Evolutionary conservation across 2,797 vertebrate genomes (phyloP).

Genomic region (Chaetophractus vellerosus): DNA sequence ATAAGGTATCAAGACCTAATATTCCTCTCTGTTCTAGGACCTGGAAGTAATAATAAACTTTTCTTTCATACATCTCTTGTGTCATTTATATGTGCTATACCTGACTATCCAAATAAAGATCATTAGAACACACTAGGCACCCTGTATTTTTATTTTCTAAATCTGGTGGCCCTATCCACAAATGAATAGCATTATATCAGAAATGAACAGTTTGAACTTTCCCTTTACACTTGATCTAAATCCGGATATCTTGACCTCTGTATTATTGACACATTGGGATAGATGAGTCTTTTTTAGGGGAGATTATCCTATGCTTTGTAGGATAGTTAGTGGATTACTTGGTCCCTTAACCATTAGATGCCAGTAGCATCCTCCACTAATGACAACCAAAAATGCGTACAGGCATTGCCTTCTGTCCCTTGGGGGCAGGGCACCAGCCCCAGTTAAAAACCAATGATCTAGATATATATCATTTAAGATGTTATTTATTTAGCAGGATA

Average conservation of each 20-base stretch:
- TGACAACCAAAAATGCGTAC: background rate
- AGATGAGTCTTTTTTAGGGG: background rate
- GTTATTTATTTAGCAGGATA: slow-evolving; percentile 5
- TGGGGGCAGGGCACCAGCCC: background rate
- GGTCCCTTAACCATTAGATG: background rate
- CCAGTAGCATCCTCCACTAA: background rate
- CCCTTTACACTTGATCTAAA: background rate
- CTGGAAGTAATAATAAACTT: no score
- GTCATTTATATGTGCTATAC: no score
- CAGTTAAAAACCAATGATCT: background rate
- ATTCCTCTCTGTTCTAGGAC: no score
- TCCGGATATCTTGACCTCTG: background rate
- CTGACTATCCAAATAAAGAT: no score
- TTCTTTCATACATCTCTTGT: no score
- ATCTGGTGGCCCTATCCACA: background rate
- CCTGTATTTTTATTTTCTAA: slow-evolving; percentile 26
- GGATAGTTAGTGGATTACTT: background rate
- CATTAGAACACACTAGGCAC: background rate
- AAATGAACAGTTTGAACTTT: background rate
- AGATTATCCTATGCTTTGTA: accelerated
- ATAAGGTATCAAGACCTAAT: no score
- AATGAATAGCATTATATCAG: background rate
- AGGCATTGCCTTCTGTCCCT: background rate
- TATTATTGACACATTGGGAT: background rate
- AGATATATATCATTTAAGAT: background rate